phyloP scores from a whole-genome alignment of 2,888 invertebrate genomes.

The Lepetodrilus schrolli region DNA sequence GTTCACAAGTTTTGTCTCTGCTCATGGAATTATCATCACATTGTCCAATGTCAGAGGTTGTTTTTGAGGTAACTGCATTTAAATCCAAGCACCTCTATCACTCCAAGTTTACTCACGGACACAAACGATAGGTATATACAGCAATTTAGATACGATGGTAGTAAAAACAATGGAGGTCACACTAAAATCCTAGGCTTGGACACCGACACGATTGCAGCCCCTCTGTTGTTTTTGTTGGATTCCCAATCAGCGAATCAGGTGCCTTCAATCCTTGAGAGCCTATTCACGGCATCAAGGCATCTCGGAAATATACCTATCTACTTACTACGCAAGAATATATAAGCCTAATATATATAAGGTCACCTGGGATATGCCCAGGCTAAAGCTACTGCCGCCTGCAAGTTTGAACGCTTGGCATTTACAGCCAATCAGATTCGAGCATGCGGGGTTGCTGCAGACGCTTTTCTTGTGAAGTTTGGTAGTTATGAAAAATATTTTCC shows the following conservation, averaged over 20 bases:
- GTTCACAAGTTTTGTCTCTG: not conserved
- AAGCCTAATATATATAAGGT: too few relatives aligned
- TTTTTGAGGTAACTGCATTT: not conserved
- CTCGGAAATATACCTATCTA: not conserved
- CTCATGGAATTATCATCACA: not conserved
- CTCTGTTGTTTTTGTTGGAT: not conserved
- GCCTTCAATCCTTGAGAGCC: not conserved
- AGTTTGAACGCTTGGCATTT: constrained; percentile 65
- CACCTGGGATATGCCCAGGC: constrained; percentile 49
- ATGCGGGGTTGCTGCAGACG: constrained; percentile 47
- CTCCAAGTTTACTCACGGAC: not conserved
- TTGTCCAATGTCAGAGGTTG: not conserved
- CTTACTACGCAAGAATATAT: constrained; percentile 22
- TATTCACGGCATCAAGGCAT: not conserved
- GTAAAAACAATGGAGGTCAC: constrained; percentile 26
- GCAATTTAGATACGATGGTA: constrained; percentile 3
- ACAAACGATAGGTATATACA: not conserved
- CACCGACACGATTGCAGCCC: constrained; percentile 16
- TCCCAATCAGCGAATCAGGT: not conserved
- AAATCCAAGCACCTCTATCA: not conserved
- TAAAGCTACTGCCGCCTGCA: constrained; percentile 61
- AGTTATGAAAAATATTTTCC: constrained; percentile 1
- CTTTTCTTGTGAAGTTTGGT: not conserved
- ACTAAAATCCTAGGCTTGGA: constrained; percentile 11
- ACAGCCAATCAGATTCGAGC: constrained; percentile 62